phyloP scores from a whole-genome alignment of 2,113 vertebrate species.

The Collichthys lucidus region DNA sequence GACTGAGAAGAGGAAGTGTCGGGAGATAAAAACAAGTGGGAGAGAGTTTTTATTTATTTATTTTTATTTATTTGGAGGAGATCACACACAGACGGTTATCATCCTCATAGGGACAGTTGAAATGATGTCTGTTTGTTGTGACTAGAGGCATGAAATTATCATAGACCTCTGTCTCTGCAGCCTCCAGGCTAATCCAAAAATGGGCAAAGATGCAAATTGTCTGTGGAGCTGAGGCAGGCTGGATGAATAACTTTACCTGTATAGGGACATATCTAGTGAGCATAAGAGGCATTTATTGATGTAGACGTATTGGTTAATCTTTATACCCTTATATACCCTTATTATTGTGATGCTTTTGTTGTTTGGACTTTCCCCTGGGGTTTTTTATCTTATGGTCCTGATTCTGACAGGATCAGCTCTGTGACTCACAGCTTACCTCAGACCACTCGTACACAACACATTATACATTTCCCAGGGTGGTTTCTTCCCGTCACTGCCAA shows the following conservation, averaged over 20 bases:
- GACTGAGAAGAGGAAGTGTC: background rate
- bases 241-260: no score
- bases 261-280: no score
- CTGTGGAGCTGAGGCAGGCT: no score
- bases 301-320: background rate
- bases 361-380: conserved; percentile 18
- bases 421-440: conserved; percentile 57
- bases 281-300: no score
- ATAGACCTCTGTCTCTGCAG: no score
- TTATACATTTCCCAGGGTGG: conserved; percentile 36
- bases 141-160: conserved; percentile 41
- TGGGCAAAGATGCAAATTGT: no score
- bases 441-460: conserved; percentile 14
- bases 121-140: conserved; percentile 25
- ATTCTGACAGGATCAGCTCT: conserved; percentile 33
- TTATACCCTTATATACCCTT: background rate
- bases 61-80: background rate
- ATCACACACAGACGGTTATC: conserved; percentile 2
- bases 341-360: conserved; percentile 24
- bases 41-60: background rate
- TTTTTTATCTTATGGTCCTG: conserved; percentile 6
- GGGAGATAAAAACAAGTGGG: background rate
- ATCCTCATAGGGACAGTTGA: conserved; percentile 2
- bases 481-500: conserved; percentile 4
- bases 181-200: no score